A percentile compares a stretch with the other conserved stretches of the same genome.
phyloP scores from a whole-genome alignment of 2,888 invertebrate species.

The Tridacna crocea region DNA sequence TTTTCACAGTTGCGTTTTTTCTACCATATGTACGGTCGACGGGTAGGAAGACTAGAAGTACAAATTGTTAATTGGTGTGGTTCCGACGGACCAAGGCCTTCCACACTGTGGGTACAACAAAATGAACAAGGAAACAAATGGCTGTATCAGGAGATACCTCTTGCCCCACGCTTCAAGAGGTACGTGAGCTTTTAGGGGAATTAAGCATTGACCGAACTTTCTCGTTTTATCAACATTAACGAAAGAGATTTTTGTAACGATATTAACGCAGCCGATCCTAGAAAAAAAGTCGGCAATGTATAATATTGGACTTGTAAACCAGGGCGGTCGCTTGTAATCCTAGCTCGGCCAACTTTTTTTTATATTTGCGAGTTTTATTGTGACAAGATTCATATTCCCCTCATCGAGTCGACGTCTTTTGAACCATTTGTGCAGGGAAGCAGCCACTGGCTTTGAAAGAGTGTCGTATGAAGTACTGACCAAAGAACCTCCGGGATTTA shows the following conservation, averaged over 20 bases:
- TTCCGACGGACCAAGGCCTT: not conserved
- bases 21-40: slow-evolving; percentile 50
- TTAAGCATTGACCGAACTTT: too few species aligned
- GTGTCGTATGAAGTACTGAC: not conserved
- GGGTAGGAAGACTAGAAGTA: slow-evolving; percentile 18
- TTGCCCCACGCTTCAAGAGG: slow-evolving; percentile 10
- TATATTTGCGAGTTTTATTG: not conserved
- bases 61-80: slow-evolving; percentile 13
- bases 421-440: not conserved
- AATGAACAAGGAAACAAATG: slow-evolving; percentile 38
- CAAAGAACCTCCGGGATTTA: not conserved
- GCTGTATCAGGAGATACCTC: slow-evolving; percentile 43
- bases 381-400: not conserved
- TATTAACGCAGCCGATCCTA: not conserved
- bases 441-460: not conserved
- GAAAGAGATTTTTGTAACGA: not conserved
- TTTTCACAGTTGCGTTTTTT: slow-evolving; percentile 45
- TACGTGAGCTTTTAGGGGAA: not conserved
- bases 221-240: not conserved
- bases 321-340: not conserved
- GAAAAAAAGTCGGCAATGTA: not conserved
- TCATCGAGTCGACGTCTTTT: not conserved
- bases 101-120: slow-evolving; percentile 25
- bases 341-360: not conserved
- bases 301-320: not conserved